Evolutionary conservation across 2,888 invertebrate genomes (phyloP).

Genomic region (Charanyca ferruginea): DNA sequence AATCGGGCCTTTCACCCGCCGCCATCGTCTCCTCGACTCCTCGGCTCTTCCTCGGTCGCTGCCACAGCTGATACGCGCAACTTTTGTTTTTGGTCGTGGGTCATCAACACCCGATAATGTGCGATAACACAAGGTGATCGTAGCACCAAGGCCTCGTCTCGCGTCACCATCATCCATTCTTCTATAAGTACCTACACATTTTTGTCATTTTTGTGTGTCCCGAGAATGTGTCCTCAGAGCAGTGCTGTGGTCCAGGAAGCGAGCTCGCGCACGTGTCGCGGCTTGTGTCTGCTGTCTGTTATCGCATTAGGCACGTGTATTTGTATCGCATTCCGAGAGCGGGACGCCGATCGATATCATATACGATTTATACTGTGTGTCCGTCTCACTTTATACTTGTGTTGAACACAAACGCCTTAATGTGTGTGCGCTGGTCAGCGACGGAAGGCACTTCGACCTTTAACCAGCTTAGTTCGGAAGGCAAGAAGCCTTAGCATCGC

Average conservation of each 20-base stretch:
- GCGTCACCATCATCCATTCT: slow-evolving; percentile 28
- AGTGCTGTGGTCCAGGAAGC: slow-evolving; percentile 31
- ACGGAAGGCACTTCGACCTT: slow-evolving; percentile 50
- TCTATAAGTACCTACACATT: slow-evolving; percentile 17
- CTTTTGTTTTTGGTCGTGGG: slow-evolving; percentile 51
- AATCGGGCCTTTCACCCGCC: slow-evolving; percentile 74
- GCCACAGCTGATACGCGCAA: slow-evolving; percentile 14
- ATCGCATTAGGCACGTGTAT: slow-evolving; percentile 57
- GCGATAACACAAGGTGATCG: slow-evolving; percentile 60
- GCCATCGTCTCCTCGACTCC: slow-evolving; percentile 23
- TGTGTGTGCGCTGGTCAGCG: background rate
- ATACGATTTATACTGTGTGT: slow-evolving; percentile 26
- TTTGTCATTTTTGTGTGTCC: slow-evolving; percentile 35
- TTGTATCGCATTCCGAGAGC: slow-evolving; percentile 55
- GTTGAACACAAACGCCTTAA: slow-evolving; percentile 5
- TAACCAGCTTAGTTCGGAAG: slow-evolving; percentile 72
- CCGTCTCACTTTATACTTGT: slow-evolving; percentile 8
- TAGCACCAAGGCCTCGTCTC: slow-evolving; percentile 37
- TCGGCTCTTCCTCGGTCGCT: slow-evolving; percentile 1
- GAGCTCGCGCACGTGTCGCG: slow-evolving; percentile 49
- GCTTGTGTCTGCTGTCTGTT: slow-evolving; percentile 47
- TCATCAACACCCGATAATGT: slow-evolving; percentile 57
- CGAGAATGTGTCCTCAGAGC: slow-evolving; percentile 6
- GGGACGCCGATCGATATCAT: slow-evolving; percentile 44
- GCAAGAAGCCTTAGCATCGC: slow-evolving; percentile 68